Evolutionary conservation across 2,113 vertebrate species (phyloP), one percentile per base, ranked within the genome.

Genomic region (Lanius ludovicianus): DNA sequence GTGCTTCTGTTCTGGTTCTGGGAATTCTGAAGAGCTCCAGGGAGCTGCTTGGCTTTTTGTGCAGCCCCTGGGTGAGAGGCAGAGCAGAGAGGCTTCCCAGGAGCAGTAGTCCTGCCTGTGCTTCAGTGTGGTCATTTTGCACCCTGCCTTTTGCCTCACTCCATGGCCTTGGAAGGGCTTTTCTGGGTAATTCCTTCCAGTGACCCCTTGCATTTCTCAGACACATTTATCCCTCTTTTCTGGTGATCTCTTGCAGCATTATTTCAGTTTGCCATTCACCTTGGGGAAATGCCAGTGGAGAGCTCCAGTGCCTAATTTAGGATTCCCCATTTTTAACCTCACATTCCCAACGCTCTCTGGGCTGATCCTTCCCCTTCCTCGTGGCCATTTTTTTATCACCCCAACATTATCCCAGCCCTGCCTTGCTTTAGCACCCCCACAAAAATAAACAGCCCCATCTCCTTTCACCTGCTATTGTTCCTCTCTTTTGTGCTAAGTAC

Each of bases 391-490:
- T 87, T 50, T 17, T 4, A 14, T 46, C 64, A 35, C 56, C 67
- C 35, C 59, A 53, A 8, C 4, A 5, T 24, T 5, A 37, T 80
- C 35, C 13, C 39, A 75, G 75, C 69, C 30, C 33, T 70, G 59
- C 59, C 37, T 78, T 21, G 30, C 57, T 68, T 60, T 28, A 5
- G 74, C 50, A 19, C 55, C 42, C 42, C 70, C 83, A 39, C 70
- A 47, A 71, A 82, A 85, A 93, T 75, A 63, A 85, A 15, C 90
- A 90, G 62, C 74, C 70, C 52, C 0, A n/a, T 84, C 92, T 95
- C 90, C 84, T 87, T 68, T 79, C 59, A 70, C 89, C 75, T 86
- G 79, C 91, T 78, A 49, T 88, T 95, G 78, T 92, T 84, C 77
- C 88, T 83, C 23, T 56, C 93, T 44, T 92, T 91, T 92, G 93